Evolutionary conservation across 2,888 invertebrate species (phyloP).

Genomic region (Stegophylla sp.): DNA sequence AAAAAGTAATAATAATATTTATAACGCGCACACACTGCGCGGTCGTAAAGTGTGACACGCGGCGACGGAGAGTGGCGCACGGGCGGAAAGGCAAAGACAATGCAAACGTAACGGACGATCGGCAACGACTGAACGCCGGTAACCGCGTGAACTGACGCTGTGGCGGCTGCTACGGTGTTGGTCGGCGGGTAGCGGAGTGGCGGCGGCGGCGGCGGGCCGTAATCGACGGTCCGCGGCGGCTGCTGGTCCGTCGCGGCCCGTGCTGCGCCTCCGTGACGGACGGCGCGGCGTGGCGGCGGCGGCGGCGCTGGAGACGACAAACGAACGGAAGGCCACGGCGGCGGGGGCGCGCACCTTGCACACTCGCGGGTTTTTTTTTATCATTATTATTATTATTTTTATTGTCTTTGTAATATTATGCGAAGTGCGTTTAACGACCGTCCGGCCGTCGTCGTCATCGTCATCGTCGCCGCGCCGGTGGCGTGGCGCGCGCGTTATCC

Average conservation of each 20-base stretch:
- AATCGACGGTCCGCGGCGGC: conserved; percentile 4
- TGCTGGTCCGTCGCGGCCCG: neutral
- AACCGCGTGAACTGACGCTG: conserved; percentile 50
- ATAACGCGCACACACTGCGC: too few relatives aligned
- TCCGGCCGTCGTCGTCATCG: neutral
- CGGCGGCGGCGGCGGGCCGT: neutral
- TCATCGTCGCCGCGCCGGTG: too few relatives aligned
- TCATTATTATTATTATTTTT: too few relatives aligned
- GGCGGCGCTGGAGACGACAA: conserved; percentile 18
- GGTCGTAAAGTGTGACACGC: too few relatives aligned
- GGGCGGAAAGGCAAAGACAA: too few relatives aligned
- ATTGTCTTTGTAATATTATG: too few relatives aligned
- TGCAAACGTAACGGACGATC: too few relatives aligned
- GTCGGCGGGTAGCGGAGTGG: neutral
- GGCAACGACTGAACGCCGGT: conserved; percentile 18
- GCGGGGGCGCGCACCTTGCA: conserved; percentile 39
- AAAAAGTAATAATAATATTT: too few relatives aligned
- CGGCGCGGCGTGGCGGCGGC: neutral
- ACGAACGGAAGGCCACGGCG: conserved; percentile 46
- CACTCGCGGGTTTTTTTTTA: neutral
- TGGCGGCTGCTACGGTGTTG: neutral
- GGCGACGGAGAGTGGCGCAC: too few relatives aligned
- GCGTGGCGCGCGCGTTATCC: too few relatives aligned
- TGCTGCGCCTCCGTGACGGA: conserved; percentile 19
- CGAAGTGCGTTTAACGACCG: too few relatives aligned